Conservation (phyloP, 2,888 invertebrate genomes). For the Cenopis cana region DNA sequence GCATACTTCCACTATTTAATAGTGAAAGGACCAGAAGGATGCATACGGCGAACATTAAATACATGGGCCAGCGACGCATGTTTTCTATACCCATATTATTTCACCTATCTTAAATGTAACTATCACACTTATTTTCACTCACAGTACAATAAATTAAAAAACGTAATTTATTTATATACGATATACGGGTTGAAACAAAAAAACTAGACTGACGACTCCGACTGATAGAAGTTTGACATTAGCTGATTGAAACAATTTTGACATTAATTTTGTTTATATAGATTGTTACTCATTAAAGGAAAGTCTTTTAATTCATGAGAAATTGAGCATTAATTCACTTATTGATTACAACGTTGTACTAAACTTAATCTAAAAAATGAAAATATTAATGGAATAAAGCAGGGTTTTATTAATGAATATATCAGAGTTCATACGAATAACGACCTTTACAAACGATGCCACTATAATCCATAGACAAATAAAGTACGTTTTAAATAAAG, state of each 20-base stretch:
- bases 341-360: too few species aligned
- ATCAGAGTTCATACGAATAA: background rate
- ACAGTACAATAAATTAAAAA: slow-evolving; percentile 19
- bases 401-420: too few species aligned
- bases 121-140: slow-evolving; percentile 16
- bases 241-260: slow-evolving; percentile 4
- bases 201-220: background rate
- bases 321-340: too few species aligned
- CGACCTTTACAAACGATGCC: background rate
- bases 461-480: slow-evolving; percentile 20
- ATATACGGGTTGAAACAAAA: background rate
- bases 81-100: slow-evolving; percentile 79
- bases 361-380: too few species aligned
- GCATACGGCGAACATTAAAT: slow-evolving; percentile 75
- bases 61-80: slow-evolving; percentile 83
- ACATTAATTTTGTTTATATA: slow-evolving; percentile 4
- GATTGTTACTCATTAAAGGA: background rate
- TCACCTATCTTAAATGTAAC: slow-evolving; percentile 20
- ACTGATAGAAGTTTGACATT: slow-evolving; percentile 13
- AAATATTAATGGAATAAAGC: too few species aligned
- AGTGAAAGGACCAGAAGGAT: slow-evolving; percentile 78
- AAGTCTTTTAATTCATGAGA: background rate
- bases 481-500: slow-evolving; percentile 26
- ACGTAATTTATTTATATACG: slow-evolving; percentile 26
- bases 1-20: slow-evolving; percentile 78